These are phyloP conservation scores for Malurus leucopterus DNA, from an alignment of 2,797 vertebrate species.

Conservation along the genomic window DNA sequence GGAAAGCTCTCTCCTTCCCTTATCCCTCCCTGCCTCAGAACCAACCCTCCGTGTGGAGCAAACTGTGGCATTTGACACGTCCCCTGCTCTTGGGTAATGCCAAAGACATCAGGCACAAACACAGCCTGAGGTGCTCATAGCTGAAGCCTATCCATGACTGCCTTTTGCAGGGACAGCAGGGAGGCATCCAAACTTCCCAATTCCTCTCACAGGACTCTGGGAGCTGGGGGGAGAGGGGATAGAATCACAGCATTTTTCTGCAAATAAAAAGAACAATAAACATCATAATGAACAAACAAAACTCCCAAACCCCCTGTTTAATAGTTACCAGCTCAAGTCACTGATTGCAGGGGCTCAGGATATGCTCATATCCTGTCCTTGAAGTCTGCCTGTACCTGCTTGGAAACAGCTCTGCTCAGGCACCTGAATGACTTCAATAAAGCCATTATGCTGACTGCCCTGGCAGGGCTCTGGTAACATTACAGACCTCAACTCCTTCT, in stretches of 20 bases:
- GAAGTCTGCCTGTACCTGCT: background rate
- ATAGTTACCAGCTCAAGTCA: background rate
- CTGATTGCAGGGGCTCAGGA: background rate
- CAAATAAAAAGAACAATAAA: background rate
- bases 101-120: background rate
- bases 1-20: background rate
- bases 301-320: background rate
- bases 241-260: background rate
- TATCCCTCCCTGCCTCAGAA: background rate
- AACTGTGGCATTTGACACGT: background rate
- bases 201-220: background rate
- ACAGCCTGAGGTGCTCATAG: background rate
- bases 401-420: background rate
- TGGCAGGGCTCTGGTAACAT: slow-evolving; percentile 6
- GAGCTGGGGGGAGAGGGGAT: background rate
- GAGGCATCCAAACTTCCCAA: background rate
- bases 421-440: background rate
- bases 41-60: background rate
- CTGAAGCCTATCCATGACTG: background rate
- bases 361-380: background rate
- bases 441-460: slow-evolving; percentile 6
- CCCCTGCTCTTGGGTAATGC: background rate
- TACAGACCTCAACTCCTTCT: background rate
- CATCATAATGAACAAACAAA: background rate
- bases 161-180: background rate